These are phyloP conservation scores for Anhinga anhinga DNA, from an alignment of 2,113 vertebrate species.

Conservation along the genomic window DNA sequence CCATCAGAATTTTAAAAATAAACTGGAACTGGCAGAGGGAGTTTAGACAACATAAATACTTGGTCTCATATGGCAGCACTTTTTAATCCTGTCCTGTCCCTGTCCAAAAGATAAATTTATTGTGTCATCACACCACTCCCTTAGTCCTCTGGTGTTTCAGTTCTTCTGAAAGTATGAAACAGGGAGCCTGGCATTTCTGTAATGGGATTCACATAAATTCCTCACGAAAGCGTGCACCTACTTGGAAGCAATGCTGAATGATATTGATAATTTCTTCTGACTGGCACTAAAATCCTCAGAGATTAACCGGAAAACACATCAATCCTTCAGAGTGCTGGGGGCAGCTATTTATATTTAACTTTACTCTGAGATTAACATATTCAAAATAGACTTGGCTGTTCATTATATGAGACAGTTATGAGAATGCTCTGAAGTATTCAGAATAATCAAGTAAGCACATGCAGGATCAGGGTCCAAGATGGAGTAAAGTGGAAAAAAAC, in stretches of 20 bases:
- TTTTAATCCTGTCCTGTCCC: background rate
- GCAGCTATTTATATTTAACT: background rate
- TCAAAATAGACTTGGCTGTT: background rate
- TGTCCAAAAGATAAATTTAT: background rate
- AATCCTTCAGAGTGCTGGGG: background rate
- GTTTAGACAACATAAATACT: background rate
- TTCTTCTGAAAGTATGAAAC: background rate
- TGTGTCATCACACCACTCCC: background rate
- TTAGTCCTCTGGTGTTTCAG: background rate
- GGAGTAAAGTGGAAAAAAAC: background rate
- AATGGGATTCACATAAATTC: background rate
- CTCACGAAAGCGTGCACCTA: background rate
- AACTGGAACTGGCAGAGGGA: background rate
- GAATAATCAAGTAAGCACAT: slow-evolving; percentile 2
- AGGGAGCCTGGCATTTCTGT: background rate
- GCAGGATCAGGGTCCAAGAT: background rate
- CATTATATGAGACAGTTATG: background rate
- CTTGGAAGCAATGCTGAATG: background rate
- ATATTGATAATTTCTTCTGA: background rate
- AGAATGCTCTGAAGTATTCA: background rate
- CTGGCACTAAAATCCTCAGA: background rate
- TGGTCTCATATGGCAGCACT: background rate
- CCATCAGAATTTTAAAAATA: background rate
- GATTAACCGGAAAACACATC: background rate
- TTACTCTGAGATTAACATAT: background rate